phyloP scores from a whole-genome alignment of 2,797 vertebrate genomes.

The Tadarida brasiliensis region DNA sequence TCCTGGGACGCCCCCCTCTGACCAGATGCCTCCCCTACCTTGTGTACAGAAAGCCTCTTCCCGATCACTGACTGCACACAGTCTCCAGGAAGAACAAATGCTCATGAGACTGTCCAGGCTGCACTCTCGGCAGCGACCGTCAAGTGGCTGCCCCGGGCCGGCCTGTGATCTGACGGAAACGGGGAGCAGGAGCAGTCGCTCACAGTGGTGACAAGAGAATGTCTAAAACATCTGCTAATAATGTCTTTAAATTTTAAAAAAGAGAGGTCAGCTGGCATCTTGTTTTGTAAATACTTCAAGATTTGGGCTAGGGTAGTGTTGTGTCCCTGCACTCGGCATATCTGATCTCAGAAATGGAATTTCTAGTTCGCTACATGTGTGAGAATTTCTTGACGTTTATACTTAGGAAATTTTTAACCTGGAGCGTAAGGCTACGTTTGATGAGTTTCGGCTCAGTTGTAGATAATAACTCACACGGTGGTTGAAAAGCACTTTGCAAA shows the following conservation, averaged over 20 bases:
- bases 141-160: fast-evolving
- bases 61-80: not conserved
- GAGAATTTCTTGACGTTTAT: conserved; percentile 24
- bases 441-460: conserved; percentile 29
- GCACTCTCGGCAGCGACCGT: not conserved
- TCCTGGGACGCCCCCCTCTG: not conserved
- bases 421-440: not conserved
- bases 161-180: not conserved
- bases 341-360: conserved; percentile 19
- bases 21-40: not conserved
- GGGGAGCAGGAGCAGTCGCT: not conserved
- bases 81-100: not conserved
- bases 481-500: conserved; percentile 74
- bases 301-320: fast-evolving
- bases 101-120: not conserved
- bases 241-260: not conserved
- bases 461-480: conserved; percentile 45
- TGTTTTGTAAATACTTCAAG: not conserved
- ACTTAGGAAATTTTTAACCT: conserved; percentile 5
- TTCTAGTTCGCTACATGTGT: not conserved
- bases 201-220: not conserved
- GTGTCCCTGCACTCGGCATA: not conserved
- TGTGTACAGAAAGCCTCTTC: not conserved
- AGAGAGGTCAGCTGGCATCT: not conserved
- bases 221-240: not conserved